phyloP scores from a whole-genome alignment of 2,888 invertebrate genomes.

The Protula sp. region DNA sequence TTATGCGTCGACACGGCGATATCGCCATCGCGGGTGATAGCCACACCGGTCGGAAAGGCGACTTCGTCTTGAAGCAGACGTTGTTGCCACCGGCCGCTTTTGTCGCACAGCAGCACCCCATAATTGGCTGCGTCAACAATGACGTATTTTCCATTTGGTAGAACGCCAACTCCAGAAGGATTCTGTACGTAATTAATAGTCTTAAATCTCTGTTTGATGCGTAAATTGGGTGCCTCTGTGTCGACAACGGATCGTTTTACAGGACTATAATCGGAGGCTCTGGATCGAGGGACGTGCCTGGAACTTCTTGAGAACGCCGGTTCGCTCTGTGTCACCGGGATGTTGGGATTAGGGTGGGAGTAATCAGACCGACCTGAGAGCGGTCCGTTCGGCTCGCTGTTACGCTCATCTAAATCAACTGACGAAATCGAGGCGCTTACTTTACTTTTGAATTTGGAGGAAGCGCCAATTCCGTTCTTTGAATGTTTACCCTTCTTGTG shows the following conservation, averaged over 20 bases:
- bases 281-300: neutral
- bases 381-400: neutral
- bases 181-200: conserved; percentile 1
- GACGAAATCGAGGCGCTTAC: neutral
- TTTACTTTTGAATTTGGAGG: too few relatives aligned
- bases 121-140: neutral
- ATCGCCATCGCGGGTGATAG: neutral
- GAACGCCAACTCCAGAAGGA: neutral
- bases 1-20: neutral
- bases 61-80: neutral
- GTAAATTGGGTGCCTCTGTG: neutral
- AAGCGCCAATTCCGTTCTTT: neutral
- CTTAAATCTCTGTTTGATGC: neutral
- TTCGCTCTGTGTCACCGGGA: neutral
- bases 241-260: too few relatives aligned
- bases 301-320: neutral
- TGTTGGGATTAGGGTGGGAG: neutral
- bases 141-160: conserved; percentile 1
- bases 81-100: neutral
- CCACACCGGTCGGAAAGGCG: neutral
- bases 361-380: neutral
- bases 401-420: neutral
- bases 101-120: neutral
- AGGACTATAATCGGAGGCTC: neutral
- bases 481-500: neutral